Base-by-base conservation (phyloP, 2,888 invertebrate genomes). In the Hirtodrosophila confusa region DNA sequence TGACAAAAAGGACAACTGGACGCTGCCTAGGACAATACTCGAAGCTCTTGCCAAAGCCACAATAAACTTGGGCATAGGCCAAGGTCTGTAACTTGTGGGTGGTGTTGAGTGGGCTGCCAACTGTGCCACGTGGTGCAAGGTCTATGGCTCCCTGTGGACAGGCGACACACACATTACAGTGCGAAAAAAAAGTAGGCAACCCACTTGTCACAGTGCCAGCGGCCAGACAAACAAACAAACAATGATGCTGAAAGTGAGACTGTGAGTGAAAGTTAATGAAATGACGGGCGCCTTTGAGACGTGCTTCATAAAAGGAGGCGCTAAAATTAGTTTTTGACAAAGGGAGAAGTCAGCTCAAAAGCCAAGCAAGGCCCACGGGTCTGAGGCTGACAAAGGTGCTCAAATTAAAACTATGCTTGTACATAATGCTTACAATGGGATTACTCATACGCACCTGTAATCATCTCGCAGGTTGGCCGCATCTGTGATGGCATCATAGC, bases 401-500 rank as follows among this genome's bases (percentile, higher is more conserved):
- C 36, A 40, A 57, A 78, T 41, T 45, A 58, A 60, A 64, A 63
- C 39, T 33, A 53, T 43, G 53, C 51, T 49, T 9, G 12, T 37
- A 27, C 11, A n/a, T 5, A 41, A 5, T 47, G 35, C 11, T 12
- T 7, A 43, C n/a, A 47, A 27, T 27, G 6, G 27, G 6, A 27
- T 27, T 27, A 64, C 37, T 39, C 29, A 24, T 12, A 66, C 89
- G 84, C 78, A 91, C 92, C 90, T 89, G 86, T 79, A 88, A 58
- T 91, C 91, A 62, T 90, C 90, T 66, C 82, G 89, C 67, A 73
- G 76, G 68, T 80, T 77, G 68, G 84, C 77, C 33, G 86, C 69
- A 67, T 85, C 88, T 40, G 88, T 88, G 64, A 91, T 86, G 68
- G 91, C 92, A 88, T 92, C 92, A 61, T 91, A 92, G 71, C 90